A percentile compares a stretch with the other conserved stretches of the same genome.
phyloP scores from a whole-genome alignment of 2,113 vertebrate species.

The Chauna torquata region DNA sequence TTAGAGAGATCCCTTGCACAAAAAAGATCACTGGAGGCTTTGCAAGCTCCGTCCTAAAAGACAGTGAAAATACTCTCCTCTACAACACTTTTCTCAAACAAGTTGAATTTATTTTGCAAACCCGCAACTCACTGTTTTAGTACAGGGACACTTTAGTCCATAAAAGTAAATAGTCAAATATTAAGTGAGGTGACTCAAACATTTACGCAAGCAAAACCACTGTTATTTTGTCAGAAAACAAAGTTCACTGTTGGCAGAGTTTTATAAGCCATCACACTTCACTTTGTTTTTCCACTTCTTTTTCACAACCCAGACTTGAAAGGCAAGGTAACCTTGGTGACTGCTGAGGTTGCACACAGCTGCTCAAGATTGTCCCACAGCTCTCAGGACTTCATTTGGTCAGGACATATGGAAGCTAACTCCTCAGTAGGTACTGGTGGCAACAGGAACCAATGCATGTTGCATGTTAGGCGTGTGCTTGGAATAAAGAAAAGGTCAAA shows the following conservation, averaged over 20 bases:
- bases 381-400: neutral
- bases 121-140: neutral
- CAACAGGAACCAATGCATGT: neutral
- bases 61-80: neutral
- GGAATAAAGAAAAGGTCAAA: neutral
- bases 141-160: neutral
- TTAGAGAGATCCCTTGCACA: neutral
- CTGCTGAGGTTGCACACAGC: neutral
- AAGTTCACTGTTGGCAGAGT: constrained; percentile 61
- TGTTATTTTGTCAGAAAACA: constrained; percentile 49
- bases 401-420: neutral
- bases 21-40: neutral
- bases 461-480: accelerated
- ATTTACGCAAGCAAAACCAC: neutral
- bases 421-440: neutral
- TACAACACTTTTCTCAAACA: neutral
- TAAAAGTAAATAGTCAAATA: constrained; percentile 55
- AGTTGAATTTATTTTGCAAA: neutral
- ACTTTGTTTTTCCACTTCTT: constrained; percentile 18
- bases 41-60: neutral
- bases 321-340: neutral
- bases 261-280: constrained; percentile 48
- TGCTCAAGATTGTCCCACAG: neutral
- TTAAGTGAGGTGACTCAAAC: constrained; percentile 26
- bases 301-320: neutral